Percentiles rank a stretch among this genome's conserved stretches.
phyloP scores from a whole-genome alignment of 2,888 invertebrate genomes.

The Leucophenga maculata region DNA sequence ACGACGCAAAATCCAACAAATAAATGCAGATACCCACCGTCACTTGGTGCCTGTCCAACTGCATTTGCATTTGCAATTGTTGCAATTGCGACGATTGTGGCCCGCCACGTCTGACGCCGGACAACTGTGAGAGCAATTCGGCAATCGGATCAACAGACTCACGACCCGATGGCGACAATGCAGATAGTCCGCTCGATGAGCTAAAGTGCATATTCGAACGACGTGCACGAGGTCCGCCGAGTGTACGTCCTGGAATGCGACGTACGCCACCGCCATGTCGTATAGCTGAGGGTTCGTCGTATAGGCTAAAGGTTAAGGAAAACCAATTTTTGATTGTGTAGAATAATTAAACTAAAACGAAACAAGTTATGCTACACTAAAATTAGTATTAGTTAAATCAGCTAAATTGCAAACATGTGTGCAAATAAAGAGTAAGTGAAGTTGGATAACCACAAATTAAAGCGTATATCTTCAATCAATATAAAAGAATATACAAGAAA shows the following conservation, averaged over 20 bases:
- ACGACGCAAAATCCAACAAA: background rate
- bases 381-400: too few relatives aligned
- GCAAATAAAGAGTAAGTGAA: too few relatives aligned
- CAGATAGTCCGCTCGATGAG: conserved; percentile 88
- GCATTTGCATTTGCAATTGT: conserved; percentile 95
- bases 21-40: conserved; percentile 72
- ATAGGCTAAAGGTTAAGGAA: conserved; percentile 74
- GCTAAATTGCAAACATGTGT: too few relatives aligned
- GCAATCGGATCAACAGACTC: conserved; percentile 97
- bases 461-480: too few relatives aligned
- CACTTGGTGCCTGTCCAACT: conserved; percentile 91
- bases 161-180: conserved; percentile 87
- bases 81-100: conserved; percentile 86
- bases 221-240: conserved; percentile 83
- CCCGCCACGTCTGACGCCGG: conserved; percentile 85
- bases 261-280: conserved; percentile 81
- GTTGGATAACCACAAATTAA: too few relatives aligned
- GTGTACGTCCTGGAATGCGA: conserved; percentile 85
- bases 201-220: conserved; percentile 97
- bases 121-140: conserved; percentile 94
- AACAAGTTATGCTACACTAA: too few relatives aligned
- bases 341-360: conserved; percentile 1
- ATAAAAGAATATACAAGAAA: too few relatives aligned
- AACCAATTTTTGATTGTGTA: conserved; percentile 34
- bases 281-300: conserved; percentile 91